These are phyloP conservation scores for Streptopelia turtur DNA, from an alignment of 2,797 vertebrate genomes.

Conservation along the genomic window DNA sequence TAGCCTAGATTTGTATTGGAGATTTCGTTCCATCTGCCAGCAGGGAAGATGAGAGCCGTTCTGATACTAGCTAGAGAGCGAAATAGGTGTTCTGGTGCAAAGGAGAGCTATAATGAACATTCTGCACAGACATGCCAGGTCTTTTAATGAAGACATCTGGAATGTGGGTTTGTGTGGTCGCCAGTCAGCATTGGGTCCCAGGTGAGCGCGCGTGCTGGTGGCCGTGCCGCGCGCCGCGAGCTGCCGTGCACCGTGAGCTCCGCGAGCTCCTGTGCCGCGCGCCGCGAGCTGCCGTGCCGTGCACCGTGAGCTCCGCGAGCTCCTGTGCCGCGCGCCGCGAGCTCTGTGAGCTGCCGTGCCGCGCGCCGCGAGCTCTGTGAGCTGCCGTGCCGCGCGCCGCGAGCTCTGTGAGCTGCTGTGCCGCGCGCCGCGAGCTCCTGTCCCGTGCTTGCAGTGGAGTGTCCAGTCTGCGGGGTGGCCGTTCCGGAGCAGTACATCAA, in stretches of 20 bases:
- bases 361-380: no score
- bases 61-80: background rate
- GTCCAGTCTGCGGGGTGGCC: constrained; percentile 89
- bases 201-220: background rate
- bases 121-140: background rate
- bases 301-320: no score
- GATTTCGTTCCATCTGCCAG: background rate
- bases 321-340: no score
- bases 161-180: background rate
- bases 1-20: background rate
- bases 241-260: no score
- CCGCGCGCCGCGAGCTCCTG: background rate
- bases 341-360: no score
- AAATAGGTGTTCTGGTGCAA: background rate
- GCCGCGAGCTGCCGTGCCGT: no score
- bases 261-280: no score
- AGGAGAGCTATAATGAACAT: background rate
- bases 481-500: constrained; percentile 88
- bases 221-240: no score
- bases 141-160: background rate
- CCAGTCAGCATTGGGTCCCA: background rate
- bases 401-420: no score
- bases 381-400: no score
- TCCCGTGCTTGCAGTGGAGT: constrained; percentile 85
- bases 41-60: background rate